A percentile compares a stretch with the other conserved stretches of the same genome.
phyloP scores from a whole-genome alignment of 2,888 invertebrate genomes.

The Poecilus cupreus region DNA sequence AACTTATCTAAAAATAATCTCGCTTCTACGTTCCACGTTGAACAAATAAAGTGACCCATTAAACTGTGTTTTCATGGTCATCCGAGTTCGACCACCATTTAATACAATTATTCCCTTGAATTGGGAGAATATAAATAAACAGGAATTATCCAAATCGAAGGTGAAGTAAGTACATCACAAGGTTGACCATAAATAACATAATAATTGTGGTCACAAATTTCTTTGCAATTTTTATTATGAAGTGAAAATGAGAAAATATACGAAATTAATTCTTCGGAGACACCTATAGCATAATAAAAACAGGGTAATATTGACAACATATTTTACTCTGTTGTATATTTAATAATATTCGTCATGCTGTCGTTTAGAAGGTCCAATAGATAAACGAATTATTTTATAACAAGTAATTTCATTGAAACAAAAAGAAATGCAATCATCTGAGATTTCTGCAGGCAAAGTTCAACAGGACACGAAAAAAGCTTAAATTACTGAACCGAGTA shows the following conservation, averaged over 20 bases:
- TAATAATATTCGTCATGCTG: constrained; percentile 13
- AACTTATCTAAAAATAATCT: too few relatives aligned
- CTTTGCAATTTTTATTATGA: too few relatives aligned
- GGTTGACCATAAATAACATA: too few relatives aligned
- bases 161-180: too few relatives aligned
- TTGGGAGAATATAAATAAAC: too few relatives aligned
- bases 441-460: constrained; percentile 24
- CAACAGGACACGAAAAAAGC: constrained; percentile 22
- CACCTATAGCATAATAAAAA: not conserved
- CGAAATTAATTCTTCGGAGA: not conserved
- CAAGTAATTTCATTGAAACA: not conserved
- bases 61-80: too few relatives aligned
- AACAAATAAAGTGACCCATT: too few relatives aligned
- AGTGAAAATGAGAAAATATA: not conserved
- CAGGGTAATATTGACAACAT: not conserved
- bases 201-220: too few relatives aligned
- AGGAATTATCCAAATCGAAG: too few relatives aligned
- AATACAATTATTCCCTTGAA: too few relatives aligned
- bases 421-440: constrained; percentile 22
- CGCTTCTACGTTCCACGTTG: too few relatives aligned
- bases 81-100: too few relatives aligned
- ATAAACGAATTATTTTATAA: constrained; percentile 16
- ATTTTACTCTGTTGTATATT: not conserved
- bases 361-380: constrained; percentile 3
- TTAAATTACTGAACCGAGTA: constrained; percentile 9